Percentiles rank a stretch among this genome's conserved stretches.
Conservation (phyloP, 2,888 invertebrate genomes). For the Nomada flava region DNA sequence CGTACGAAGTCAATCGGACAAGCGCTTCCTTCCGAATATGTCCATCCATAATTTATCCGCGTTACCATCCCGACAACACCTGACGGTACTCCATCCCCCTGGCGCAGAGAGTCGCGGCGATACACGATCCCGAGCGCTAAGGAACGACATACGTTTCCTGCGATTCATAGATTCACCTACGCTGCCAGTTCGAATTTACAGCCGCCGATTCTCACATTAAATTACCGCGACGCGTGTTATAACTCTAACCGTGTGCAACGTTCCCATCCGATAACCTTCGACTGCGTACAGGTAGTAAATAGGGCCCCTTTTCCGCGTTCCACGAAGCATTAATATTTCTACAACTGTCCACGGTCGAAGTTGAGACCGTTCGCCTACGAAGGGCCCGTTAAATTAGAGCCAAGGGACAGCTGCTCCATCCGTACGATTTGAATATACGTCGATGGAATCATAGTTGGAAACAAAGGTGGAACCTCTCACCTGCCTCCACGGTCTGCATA, state of each 20-base stretch:
- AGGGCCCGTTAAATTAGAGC: constrained; percentile 35
- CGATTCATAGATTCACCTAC: constrained; percentile 59
- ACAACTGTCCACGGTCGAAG: not conserved
- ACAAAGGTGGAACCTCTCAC: constrained; percentile 61
- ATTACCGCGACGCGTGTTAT: constrained; percentile 45
- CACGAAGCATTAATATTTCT: constrained; percentile 53
- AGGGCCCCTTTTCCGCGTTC: constrained; percentile 47
- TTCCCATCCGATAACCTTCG: constrained; percentile 46
- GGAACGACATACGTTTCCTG: constrained; percentile 50
- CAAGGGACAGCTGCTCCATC: constrained; percentile 57
- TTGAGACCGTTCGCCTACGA: constrained; percentile 32
- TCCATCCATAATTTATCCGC: constrained; percentile 35
- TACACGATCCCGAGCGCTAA: constrained; percentile 10
- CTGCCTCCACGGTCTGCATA: constrained; percentile 58
- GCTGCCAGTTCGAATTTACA: constrained; percentile 46
- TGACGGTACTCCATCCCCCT: constrained; percentile 14
- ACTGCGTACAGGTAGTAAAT: constrained; percentile 29
- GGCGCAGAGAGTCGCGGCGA: not conserved
- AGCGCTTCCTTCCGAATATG: not conserved
- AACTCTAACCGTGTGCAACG: constrained; percentile 42
- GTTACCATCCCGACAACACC: constrained; percentile 30
- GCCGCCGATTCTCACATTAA: constrained; percentile 39
- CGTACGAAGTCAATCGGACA: not conserved
- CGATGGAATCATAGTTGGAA: constrained; percentile 64
- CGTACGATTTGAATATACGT: constrained; percentile 54